A percentile compares a stretch with the other conserved stretches of the same genome.
phyloP scores from a whole-genome alignment of 2,888 invertebrate genomes.

The Xylota sylvarum region DNA sequence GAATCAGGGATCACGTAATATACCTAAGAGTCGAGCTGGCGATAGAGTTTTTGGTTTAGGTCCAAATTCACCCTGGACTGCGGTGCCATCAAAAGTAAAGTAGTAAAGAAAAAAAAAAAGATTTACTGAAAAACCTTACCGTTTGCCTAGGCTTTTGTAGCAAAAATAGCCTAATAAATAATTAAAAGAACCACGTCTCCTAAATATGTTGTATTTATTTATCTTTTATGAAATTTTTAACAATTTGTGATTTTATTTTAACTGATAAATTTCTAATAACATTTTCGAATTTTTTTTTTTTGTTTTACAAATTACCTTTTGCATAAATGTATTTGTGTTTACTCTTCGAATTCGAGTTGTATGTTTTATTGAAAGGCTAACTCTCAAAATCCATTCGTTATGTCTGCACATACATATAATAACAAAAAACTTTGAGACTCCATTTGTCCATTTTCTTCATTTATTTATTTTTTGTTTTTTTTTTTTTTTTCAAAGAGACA shows the following conservation, averaged over 20 bases:
- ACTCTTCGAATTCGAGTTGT: slow-evolving; percentile 19
- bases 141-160: no score
- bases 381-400: slow-evolving; percentile 50
- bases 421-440: slow-evolving; percentile 51
- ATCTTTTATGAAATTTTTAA: slow-evolving; percentile 34
- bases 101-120: no score
- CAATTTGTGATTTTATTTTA: slow-evolving; percentile 35
- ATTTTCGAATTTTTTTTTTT: neutral
- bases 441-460: slow-evolving; percentile 11
- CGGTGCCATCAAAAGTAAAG: no score
- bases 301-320: neutral
- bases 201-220: slow-evolving; percentile 36
- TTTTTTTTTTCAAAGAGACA: slow-evolving; percentile 6
- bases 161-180: no score
- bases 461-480: neutral
- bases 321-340: slow-evolving; percentile 1
- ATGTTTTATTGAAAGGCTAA: slow-evolving; percentile 8
- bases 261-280: slow-evolving; percentile 22
- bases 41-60: no score
- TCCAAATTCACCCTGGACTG: no score
- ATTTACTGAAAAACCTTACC: no score
- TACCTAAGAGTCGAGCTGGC: no score
- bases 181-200: neutral
- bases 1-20: no score
- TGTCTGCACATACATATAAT: slow-evolving; percentile 44